Evolutionary conservation across 2,888 invertebrate genomes (phyloP), one percentile per base, ranked within the genome.

Genomic region (Octonoba sinensis): DNA sequence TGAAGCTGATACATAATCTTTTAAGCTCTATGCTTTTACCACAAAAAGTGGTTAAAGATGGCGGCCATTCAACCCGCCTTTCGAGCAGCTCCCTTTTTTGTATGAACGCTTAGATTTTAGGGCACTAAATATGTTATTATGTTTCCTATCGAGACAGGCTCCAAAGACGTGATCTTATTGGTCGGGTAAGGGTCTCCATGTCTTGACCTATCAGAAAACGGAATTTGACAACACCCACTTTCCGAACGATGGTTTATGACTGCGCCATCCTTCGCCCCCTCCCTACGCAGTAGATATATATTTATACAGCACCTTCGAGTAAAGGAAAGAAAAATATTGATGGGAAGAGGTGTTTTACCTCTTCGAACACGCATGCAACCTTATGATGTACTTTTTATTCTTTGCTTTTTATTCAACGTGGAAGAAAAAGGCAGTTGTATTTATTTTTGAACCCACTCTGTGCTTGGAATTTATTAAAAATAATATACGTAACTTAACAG

Each of bases 51-150:
- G n/a, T 64, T 64, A 64, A 73, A 73, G 16, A 73, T 73, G 72
- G 72, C 20, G 18, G 51, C 15, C 0, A n/a, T n/a, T n/a, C 2
- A 24, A 18, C 51, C 15, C 3, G 0, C 18, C 24, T 44, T 73
- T 47, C 49, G 64, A 62, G 49, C 49, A 62, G 44, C 49, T 51
- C 66, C 22, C 56, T 64, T 64, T 62, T 77, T 62, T 67, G 44
- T 46, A 46, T 56, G 24, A 47, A 54, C 76, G 76, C 76, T 77
- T 70, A 77, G 69, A 77, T 69, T 77, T 77, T 70, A 70, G 76
- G 70, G 59, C 69, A 77, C 76, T 77, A 77, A 77, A 77, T 77
- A 77, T 70, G 69, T 77, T 77, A 76, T 76, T 76, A 77, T 77
- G 64, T 70, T 77, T 76, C 69, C 49, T 75, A 75, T 75, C 76